Percentiles rank a stretch among this genome's conserved stretches.
phyloP scores from a whole-genome alignment of 2,888 invertebrate species.

The Scaeva pyrastri region DNA sequence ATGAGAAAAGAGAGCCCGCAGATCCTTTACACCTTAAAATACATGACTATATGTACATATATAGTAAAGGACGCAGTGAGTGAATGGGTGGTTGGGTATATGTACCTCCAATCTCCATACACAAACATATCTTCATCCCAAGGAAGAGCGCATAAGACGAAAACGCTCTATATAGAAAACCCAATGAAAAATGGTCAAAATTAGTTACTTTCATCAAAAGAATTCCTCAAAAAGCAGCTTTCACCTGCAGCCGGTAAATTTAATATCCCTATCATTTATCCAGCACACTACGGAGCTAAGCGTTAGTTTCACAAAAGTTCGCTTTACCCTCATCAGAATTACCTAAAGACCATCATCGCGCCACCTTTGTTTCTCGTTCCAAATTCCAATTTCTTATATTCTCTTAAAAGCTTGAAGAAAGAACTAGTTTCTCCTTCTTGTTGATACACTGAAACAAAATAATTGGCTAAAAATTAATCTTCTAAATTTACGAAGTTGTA shows the following conservation, averaged over 20 bases:
- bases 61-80: background rate
- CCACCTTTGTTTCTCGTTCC: constrained; percentile 61
- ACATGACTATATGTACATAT: too few species aligned
- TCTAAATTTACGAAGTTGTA: too few species aligned
- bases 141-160: background rate
- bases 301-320: constrained; percentile 71
- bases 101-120: background rate
- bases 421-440: constrained; percentile 42
- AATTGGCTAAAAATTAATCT: too few species aligned
- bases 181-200: constrained; percentile 74
- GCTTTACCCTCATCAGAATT: constrained; percentile 37
- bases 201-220: constrained; percentile 76
- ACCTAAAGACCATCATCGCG: constrained; percentile 17
- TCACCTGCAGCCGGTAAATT: constrained; percentile 75
- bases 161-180: constrained; percentile 34
- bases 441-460: background rate
- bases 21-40: background rate
- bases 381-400: background rate
- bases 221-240: constrained; percentile 70
- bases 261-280: constrained; percentile 74
- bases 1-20: background rate
- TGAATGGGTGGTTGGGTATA: too few species aligned
- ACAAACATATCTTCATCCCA: background rate
- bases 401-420: constrained; percentile 36
- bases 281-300: constrained; percentile 64